These are phyloP conservation scores for Acarapis woodi DNA, from an alignment of 1,140 invertebrate genomes.

Conservation along the genomic window DNA sequence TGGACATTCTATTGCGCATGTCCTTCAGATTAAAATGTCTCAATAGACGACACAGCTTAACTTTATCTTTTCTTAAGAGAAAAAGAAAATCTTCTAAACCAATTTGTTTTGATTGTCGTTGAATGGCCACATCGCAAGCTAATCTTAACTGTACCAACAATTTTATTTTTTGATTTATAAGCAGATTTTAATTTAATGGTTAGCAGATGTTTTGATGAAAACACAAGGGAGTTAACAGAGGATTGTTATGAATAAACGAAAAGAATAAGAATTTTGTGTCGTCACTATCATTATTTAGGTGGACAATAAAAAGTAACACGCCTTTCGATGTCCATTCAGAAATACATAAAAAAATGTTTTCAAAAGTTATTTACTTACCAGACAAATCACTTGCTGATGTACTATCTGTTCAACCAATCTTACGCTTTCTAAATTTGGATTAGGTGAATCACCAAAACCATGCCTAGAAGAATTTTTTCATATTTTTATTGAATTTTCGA, in stretches of 20 bases:
- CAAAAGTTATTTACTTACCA: background rate
- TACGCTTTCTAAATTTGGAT: constrained; percentile 5
- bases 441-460: constrained; percentile 5
- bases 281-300: no score
- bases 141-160: constrained; percentile 20
- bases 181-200: background rate
- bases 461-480: no score
- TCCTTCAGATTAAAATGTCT: constrained; percentile 24
- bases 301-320: no score
- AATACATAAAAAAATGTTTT: background rate
- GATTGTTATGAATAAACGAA: no score
- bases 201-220: no score
- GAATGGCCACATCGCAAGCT: constrained; percentile 22
- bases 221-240: no score
- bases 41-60: constrained; percentile 24
- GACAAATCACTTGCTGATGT: constrained; percentile 3
- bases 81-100: constrained; percentile 30
- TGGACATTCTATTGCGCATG: constrained; percentile 13
- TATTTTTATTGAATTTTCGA: no score
- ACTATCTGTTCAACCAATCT: constrained; percentile 7
- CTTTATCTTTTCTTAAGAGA: constrained; percentile 30
- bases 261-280: no score
- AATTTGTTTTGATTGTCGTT: constrained; percentile 20
- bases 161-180: background rate
- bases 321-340: no score